These are phyloP conservation scores for Pontoporia blainvillei DNA, from an alignment of 2,113 vertebrate species.

Conservation along the genomic window DNA sequence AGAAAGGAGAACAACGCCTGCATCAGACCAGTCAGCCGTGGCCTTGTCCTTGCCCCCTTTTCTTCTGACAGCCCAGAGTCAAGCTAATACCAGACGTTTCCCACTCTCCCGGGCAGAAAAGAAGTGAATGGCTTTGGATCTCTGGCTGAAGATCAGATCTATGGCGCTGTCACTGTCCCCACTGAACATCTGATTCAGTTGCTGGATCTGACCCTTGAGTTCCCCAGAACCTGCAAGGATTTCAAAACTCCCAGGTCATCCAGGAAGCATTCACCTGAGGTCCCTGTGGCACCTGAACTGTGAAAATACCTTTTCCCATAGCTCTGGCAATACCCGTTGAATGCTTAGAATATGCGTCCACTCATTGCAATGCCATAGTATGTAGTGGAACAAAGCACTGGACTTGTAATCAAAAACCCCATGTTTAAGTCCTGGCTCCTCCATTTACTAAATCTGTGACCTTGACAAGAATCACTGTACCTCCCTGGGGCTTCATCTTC, in stretches of 20 bases:
- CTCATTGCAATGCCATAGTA: not conserved
- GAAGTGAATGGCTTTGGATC: not conserved
- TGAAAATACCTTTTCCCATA: not conserved
- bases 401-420: not conserved
- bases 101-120: not conserved
- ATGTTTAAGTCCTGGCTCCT: not conserved
- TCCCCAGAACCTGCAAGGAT: not conserved
- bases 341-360: not conserved
- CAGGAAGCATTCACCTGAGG: not conserved
- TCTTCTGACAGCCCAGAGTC: not conserved
- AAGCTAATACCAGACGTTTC: not conserved
- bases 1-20: not conserved
- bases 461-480: not conserved
- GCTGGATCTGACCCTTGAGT: conserved; percentile 1
- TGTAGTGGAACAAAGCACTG: not conserved
- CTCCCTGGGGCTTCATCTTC: not conserved
- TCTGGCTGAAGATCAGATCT: not conserved
- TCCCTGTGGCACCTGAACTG: not conserved
- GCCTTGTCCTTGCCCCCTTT: not conserved
- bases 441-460: not conserved
- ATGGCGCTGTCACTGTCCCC: not conserved
- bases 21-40: not conserved
- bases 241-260: not conserved
- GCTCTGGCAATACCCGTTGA: not conserved
- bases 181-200: not conserved